A percentile compares a stretch with the other conserved stretches of the same genome.
Evolutionary conservation across 2,113 vertebrate genomes (phyloP).

Genomic region (Lutjanus erythropterus): DNA sequence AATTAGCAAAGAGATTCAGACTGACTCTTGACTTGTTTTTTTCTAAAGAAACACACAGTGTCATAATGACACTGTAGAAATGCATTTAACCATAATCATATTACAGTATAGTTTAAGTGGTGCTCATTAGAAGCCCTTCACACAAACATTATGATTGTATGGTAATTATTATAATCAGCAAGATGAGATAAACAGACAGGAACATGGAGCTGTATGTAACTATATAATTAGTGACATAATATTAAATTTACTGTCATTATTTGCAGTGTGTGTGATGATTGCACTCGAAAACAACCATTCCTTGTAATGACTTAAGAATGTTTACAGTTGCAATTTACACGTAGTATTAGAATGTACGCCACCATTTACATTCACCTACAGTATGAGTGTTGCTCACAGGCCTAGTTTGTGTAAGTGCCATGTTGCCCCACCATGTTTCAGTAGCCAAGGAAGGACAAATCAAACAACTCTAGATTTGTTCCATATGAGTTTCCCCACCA

Average conservation of each 20-base stretch:
- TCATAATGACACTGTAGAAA: neutral
- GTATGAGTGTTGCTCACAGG: neutral
- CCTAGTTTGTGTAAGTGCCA: neutral
- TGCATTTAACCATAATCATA: neutral
- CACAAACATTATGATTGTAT: neutral
- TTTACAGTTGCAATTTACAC: neutral
- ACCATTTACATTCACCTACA: neutral
- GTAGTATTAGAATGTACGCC: neutral
- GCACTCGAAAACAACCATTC: neutral
- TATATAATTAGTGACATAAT: conserved; percentile 2
- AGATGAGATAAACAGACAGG: conserved; percentile 20
- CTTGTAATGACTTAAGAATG: neutral
- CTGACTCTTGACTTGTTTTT: neutral
- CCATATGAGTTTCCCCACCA: no score
- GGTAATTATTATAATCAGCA: conserved; percentile 16
- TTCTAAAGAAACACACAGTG: neutral
- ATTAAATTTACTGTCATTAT: neutral
- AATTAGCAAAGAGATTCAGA: neutral
- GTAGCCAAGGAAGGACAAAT: no score
- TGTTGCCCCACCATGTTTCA: no score
- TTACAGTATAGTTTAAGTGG: neutral
- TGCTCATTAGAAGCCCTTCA: conserved; percentile 20
- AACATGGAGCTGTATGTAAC: neutral
- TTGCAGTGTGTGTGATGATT: neutral
- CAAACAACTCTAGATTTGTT: no score